Evolutionary conservation across 2,797 vertebrate species (phyloP).

Genomic region (Manis crassicaudata): DNA sequence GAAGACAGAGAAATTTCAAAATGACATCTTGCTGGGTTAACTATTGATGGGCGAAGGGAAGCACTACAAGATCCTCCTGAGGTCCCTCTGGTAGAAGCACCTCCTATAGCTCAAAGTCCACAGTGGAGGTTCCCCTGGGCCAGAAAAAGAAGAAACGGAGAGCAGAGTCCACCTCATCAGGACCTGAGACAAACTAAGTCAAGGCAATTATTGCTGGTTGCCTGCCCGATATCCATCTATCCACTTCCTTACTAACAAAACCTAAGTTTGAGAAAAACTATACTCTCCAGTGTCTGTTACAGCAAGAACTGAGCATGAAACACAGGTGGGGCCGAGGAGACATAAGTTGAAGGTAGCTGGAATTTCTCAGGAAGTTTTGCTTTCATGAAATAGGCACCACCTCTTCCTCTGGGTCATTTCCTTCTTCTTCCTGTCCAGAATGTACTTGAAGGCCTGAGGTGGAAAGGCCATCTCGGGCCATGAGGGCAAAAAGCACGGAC

Average conservation of each 20-base stretch:
- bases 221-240: neutral
- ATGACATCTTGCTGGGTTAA: neutral
- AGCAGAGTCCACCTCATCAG: neutral
- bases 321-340: neutral
- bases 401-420: neutral
- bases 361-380: neutral
- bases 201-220: neutral
- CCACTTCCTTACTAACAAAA: neutral
- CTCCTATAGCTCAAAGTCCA: neutral
- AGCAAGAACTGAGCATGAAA: neutral
- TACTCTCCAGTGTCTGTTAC: neutral
- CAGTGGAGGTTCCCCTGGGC: neutral
- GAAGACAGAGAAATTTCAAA: slow-evolving; percentile 27
- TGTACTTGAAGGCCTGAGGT: neutral
- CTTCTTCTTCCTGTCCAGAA: slow-evolving; percentile 14
- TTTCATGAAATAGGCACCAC: neutral
- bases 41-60: neutral
- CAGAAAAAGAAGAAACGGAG: neutral
- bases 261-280: neutral
- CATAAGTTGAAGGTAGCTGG: neutral
- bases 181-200: neutral
- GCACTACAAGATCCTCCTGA: neutral
- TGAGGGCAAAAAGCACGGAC: neutral
- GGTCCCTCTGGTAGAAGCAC: neutral
- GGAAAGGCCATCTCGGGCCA: neutral